Conservation (phyloP, 2,113 vertebrate genomes). For the Datnioides undecimradiatus region DNA sequence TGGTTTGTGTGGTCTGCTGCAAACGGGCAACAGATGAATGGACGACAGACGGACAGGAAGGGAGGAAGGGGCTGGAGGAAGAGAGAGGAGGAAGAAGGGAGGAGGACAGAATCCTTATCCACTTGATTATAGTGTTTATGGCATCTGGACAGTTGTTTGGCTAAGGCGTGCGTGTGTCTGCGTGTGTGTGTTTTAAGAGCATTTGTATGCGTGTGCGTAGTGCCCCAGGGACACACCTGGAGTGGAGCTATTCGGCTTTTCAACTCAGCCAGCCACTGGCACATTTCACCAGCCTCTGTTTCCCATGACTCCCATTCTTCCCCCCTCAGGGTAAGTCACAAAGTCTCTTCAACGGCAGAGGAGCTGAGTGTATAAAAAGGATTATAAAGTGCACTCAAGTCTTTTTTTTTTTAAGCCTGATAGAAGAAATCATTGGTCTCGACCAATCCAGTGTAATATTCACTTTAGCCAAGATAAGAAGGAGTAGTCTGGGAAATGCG, state of each 20-base stretch:
- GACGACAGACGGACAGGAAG: constrained; percentile 59
- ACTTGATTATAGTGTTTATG: constrained; percentile 74
- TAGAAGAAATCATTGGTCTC: background rate
- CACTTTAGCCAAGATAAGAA: background rate
- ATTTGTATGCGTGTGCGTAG: constrained; percentile 34
- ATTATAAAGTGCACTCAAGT: constrained; percentile 34
- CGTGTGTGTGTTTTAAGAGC: constrained; percentile 28
- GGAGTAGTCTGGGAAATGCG: background rate
- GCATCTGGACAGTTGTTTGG: constrained; percentile 73
- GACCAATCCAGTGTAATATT: background rate
- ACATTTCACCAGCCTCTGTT: constrained; percentile 64
- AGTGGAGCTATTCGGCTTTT: constrained; percentile 58
- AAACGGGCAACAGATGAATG: constrained; percentile 41
- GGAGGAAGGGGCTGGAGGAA: constrained; percentile 44
- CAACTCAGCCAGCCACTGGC: constrained; percentile 56
- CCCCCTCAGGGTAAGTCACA: constrained; percentile 59
- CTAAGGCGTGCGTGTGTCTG: constrained; percentile 20
- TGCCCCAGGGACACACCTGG: constrained; percentile 76
- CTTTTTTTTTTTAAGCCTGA: background rate
- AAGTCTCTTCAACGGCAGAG: constrained; percentile 36
- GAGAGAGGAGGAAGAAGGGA: constrained; percentile 30
- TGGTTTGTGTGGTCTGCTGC: constrained; percentile 61
- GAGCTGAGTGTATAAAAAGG: constrained; percentile 40
- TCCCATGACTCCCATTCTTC: constrained; percentile 63
- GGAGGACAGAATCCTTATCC: constrained; percentile 48